Conservation (phyloP, 2,888 invertebrate genomes). For the Ganaspis brasiliensis region DNA sequence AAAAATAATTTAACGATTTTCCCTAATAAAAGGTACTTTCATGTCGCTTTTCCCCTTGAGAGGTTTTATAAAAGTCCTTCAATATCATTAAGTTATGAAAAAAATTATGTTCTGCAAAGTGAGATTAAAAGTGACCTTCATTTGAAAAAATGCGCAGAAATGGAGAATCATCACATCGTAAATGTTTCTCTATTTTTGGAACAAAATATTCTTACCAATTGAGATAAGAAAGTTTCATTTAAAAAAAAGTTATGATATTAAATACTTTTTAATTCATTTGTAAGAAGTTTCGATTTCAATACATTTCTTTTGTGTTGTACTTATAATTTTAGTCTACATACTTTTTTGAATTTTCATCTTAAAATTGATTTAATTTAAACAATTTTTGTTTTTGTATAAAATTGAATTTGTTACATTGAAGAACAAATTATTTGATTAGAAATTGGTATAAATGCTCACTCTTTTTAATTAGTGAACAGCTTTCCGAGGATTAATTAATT, state of each 20-base stretch:
- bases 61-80: slow-evolving; percentile 3
- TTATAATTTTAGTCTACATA: no score
- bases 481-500: no score
- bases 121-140: neutral
- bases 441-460: no score
- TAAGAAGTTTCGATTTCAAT: neutral
- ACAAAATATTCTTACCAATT: neutral
- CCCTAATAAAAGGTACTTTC: no score
- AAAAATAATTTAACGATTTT: no score
- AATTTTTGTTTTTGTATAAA: no score
- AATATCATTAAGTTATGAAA: neutral
- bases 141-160: slow-evolving; percentile 3
- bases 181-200: slow-evolving; percentile 7
- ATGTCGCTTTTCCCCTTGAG: neutral
- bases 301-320: neutral
- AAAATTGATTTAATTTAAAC: no score
- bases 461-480: no score
- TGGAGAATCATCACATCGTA: neutral
- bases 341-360: no score
- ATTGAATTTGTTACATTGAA: no score
- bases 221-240: slow-evolving; percentile 8
- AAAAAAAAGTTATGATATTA: neutral
- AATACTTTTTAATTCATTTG: neutral
- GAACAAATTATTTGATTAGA: no score
- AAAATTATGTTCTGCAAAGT: neutral